These are phyloP conservation scores for Oxygymnocypris stewartii DNA, from an alignment of 2,113 vertebrate genomes.

Conservation along the genomic window DNA sequence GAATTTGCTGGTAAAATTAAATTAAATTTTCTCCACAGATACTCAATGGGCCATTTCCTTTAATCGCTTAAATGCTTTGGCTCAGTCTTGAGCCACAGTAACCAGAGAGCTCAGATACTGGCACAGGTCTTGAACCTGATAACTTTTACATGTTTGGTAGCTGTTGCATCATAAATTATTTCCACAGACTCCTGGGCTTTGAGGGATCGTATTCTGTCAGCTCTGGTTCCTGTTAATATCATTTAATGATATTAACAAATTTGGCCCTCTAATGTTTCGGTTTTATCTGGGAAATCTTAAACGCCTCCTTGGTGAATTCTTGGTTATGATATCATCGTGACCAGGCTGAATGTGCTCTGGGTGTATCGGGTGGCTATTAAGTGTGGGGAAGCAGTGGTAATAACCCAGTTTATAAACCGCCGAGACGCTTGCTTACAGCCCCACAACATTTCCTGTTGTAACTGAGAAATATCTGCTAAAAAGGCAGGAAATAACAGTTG, in stretches of 20 bases:
- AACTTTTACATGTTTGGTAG: conserved; percentile 96
- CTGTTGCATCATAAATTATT: conserved; percentile 99
- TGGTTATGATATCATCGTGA: conserved; percentile 93
- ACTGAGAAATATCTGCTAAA: conserved; percentile 66
- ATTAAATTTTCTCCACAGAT: conserved; percentile 48
- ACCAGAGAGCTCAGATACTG: conserved; percentile 82
- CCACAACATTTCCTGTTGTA: conserved; percentile 75
- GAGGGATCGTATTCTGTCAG: conserved; percentile 89
- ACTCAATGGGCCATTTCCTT: conserved; percentile 83
- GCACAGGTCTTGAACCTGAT: conserved; percentile 88
- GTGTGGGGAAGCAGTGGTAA: conserved; percentile 71
- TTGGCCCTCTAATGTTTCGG: conserved; percentile 96
- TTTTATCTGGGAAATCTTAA: conserved; percentile 97
- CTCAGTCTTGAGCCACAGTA: conserved; percentile 79
- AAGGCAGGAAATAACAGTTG: conserved; percentile 60
- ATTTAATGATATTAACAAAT: conserved; percentile 99
- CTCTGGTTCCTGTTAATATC: conserved; percentile 94
- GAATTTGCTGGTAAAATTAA: not conserved
- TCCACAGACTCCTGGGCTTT: conserved; percentile 84
- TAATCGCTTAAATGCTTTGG: conserved; percentile 92
- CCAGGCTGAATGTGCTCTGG: conserved; percentile 76
- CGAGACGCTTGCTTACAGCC: conserved; percentile 68
- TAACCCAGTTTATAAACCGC: conserved; percentile 75
- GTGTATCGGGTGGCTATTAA: conserved; percentile 81
- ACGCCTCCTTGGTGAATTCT: conserved; percentile 92